A percentile compares a stretch with the other conserved stretches of the same genome.
phyloP scores from a whole-genome alignment of 2,113 vertebrate genomes.

The Esox niger region DNA sequence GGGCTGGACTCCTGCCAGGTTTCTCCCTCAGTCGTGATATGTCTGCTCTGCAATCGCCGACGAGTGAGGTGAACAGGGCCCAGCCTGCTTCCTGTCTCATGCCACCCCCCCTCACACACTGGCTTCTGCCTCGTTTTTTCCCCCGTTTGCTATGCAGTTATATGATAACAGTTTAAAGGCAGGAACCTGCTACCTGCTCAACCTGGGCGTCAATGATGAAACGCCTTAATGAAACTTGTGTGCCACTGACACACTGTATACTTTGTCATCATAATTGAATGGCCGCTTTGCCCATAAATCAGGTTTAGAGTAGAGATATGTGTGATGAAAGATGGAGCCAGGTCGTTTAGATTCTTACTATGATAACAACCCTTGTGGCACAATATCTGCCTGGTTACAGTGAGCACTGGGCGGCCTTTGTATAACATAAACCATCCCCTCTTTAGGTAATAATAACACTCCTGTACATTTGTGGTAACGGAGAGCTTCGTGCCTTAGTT shows the following conservation, averaged over 20 bases:
- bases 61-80: not conserved
- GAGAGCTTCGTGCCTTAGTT: slow-evolving; percentile 5
- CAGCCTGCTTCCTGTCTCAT: slow-evolving; percentile 10
- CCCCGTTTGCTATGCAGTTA: not conserved
- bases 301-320: slow-evolving; percentile 11
- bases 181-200: not conserved
- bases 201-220: slow-evolving; percentile 10
- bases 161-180: not conserved
- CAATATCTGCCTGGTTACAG: slow-evolving; percentile 65
- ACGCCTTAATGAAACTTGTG: slow-evolving; percentile 35
- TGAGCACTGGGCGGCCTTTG: slow-evolving; percentile 27
- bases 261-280: slow-evolving; percentile 30
- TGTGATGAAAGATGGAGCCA: slow-evolving; percentile 3
- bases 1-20: slow-evolving; percentile 27
- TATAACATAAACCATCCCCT: slow-evolving; percentile 1
- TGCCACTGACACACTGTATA: slow-evolving; percentile 9
- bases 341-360: slow-evolving; percentile 39
- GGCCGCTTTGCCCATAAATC: slow-evolving; percentile 43
- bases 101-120: not conserved
- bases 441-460: slow-evolving; percentile 7
- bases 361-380: slow-evolving; percentile 30
- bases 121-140: not conserved
- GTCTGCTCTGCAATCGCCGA: slow-evolving; percentile 10
- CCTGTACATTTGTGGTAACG: slow-evolving; percentile 13
- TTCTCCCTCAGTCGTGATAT: slow-evolving; percentile 18